Conservation (phyloP, 2,797 vertebrate species). For the Tapirus indicus region DNA sequence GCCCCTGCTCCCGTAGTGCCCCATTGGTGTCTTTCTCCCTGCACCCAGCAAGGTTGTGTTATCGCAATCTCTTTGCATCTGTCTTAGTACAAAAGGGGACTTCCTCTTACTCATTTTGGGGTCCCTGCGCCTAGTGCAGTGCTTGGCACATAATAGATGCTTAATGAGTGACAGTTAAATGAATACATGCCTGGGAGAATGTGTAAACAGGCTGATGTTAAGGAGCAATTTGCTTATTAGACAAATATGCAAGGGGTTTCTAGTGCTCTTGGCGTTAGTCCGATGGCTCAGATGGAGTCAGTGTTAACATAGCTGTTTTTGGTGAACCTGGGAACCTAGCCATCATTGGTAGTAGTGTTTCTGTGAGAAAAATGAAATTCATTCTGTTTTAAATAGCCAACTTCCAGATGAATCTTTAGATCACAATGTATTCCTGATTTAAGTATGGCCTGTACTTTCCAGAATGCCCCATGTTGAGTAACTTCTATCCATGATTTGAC, state of each 20-base stretch:
- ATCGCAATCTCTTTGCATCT: not conserved
- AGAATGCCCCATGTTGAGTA: not conserved
- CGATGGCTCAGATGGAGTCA: not conserved
- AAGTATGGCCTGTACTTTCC: not conserved
- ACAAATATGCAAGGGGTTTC: not conserved
- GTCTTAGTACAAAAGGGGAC: not conserved
- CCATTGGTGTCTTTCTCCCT: not conserved
- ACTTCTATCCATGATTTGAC: not conserved
- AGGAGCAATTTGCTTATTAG: not conserved
- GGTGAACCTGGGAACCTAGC: not conserved
- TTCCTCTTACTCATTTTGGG: not conserved
- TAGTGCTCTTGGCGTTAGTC: not conserved
- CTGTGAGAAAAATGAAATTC: not conserved
- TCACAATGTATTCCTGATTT: not conserved
- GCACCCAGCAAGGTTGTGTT: not conserved
- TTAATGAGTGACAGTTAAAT: not conserved
- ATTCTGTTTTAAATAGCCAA: not conserved
- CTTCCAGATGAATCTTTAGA: not conserved
- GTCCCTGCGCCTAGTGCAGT: not conserved
- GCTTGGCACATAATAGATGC: not conserved
- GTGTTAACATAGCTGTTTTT: not conserved
- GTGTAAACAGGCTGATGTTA: not conserved
- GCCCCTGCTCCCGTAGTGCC: too few species aligned
- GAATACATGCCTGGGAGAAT: not conserved
- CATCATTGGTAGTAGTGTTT: conserved; percentile 1